phyloP scores from a whole-genome alignment of 2,888 invertebrate genomes.

The Nomada goodeniana region DNA sequence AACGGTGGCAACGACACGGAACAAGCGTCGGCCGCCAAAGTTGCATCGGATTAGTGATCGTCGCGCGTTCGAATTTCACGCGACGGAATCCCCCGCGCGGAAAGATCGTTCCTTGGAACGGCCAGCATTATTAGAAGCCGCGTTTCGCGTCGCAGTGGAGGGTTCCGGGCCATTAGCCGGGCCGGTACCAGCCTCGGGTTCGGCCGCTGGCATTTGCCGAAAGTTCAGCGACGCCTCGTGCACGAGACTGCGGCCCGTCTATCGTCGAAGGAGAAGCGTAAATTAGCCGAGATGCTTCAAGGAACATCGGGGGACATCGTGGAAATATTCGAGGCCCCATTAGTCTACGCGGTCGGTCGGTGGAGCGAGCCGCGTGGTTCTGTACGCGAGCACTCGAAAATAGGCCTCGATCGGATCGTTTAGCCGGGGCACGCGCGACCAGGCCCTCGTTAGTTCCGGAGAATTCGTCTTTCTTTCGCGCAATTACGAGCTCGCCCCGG shows the following conservation, averaged over 20 bases:
- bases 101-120: conserved; percentile 16
- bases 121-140: conserved; percentile 63
- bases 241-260: too few species aligned
- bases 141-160: conserved; percentile 10
- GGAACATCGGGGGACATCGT: conserved; percentile 29
- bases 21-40: conserved; percentile 4
- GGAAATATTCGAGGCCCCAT: conserved; percentile 73
- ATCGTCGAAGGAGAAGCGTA: conserved; percentile 53
- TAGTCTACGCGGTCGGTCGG: conserved; percentile 54
- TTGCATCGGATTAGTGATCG: conserved; percentile 39
- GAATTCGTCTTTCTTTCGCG: conserved; percentile 72
- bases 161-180: conserved; percentile 68
- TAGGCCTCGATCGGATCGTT: conserved; percentile 59
- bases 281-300: conserved; percentile 67
- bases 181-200: conserved; percentile 47
- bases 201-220: conserved; percentile 65
- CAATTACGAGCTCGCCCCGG: conserved; percentile 60
- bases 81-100: conserved; percentile 1
- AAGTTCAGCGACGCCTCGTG: conserved; percentile 56
- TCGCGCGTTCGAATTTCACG: conserved; percentile 11
- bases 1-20: conserved; percentile 8
- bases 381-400: conserved; percentile 48
- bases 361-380: conserved; percentile 35
- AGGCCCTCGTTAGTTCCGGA: conserved; percentile 77
- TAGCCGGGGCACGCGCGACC: conserved; percentile 48